Evolutionary conservation across 2,888 invertebrate genomes (phyloP).

Genomic region (Drosophila recens): DNA sequence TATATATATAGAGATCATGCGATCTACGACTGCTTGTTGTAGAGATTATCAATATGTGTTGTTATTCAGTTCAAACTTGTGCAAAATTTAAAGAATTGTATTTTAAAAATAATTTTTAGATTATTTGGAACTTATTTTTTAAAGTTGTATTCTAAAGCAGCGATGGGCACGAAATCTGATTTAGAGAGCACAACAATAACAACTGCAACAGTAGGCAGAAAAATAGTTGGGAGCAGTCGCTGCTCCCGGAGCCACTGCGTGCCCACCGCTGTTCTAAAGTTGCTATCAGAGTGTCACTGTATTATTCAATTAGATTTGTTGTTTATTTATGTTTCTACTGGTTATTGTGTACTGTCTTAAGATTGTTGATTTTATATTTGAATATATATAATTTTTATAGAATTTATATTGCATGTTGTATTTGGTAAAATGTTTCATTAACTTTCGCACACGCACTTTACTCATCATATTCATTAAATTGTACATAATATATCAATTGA

Average conservation of each 20-base stretch:
- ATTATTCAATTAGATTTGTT: background rate
- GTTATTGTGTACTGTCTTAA: slow-evolving; percentile 8
- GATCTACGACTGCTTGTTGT: slow-evolving; percentile 16
- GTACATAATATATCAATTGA: slow-evolving; percentile 74
- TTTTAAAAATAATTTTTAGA: background rate
- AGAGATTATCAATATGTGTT: slow-evolving; percentile 13
- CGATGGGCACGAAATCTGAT: too few relatives aligned
- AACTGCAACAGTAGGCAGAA: too few relatives aligned
- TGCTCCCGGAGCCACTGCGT: too few relatives aligned
- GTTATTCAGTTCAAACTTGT: background rate
- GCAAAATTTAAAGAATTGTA: background rate
- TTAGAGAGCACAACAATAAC: too few relatives aligned
- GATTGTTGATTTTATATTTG: slow-evolving; percentile 3
- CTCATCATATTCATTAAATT: slow-evolving; percentile 55
- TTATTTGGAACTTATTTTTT: background rate
- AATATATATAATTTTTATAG: slow-evolving; percentile 1
- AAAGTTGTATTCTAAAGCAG: background rate
- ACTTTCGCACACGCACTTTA: slow-evolving; percentile 4
- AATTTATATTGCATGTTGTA: slow-evolving; percentile 1
- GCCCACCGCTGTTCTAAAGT: background rate
- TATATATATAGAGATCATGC: slow-evolving; percentile 7
- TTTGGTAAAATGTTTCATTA: slow-evolving; percentile 12
- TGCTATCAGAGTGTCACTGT: slow-evolving; percentile 7
- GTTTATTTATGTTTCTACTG: slow-evolving; percentile 1
- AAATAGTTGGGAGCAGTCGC: too few relatives aligned